Conservation (phyloP, 2,888 invertebrate species). For the Marronus borbonicus region DNA sequence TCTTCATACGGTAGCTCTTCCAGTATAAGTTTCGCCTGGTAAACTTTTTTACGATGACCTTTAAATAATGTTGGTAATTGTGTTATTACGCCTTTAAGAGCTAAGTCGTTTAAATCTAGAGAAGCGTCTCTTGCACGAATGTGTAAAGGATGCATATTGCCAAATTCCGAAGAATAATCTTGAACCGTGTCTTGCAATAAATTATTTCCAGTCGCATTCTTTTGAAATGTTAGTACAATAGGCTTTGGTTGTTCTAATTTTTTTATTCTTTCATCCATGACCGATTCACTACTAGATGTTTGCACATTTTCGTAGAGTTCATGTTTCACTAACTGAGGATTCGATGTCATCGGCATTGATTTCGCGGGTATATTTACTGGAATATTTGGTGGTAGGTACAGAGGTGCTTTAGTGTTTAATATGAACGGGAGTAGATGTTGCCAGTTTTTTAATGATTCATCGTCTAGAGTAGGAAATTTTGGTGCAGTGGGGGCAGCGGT, state of each 20-base stretch:
- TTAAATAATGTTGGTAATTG: neutral
- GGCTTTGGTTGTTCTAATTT: conserved; percentile 31
- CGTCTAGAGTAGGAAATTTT: neutral
- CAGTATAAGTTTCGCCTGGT: conserved; percentile 2
- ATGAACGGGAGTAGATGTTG: conserved; percentile 24
- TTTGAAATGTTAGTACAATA: conserved; percentile 11
- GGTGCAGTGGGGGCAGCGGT: neutral
- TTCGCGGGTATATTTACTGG: neutral
- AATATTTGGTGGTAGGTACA: conserved; percentile 9
- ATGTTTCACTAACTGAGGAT: conserved; percentile 13
- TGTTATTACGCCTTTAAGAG: neutral
- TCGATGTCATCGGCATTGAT: neutral
- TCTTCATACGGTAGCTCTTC: conserved; percentile 10
- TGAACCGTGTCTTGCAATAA: neutral
- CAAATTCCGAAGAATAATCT: conserved; percentile 1
- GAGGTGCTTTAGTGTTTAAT: conserved; percentile 4
- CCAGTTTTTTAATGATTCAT: conserved; percentile 14
- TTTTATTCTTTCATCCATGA: conserved; percentile 37
- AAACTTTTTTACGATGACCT: neutral
- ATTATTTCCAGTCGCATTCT: conserved; percentile 9
- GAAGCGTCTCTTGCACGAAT: conserved; percentile 1
- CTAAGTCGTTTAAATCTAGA: neutral
- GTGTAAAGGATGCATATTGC: neutral
- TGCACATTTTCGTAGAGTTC: neutral
- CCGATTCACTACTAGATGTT: conserved; percentile 13